These are phyloP conservation scores for Pelmatolapia mariae DNA, from an alignment of 2,113 vertebrate genomes.

Conservation along the genomic window DNA sequence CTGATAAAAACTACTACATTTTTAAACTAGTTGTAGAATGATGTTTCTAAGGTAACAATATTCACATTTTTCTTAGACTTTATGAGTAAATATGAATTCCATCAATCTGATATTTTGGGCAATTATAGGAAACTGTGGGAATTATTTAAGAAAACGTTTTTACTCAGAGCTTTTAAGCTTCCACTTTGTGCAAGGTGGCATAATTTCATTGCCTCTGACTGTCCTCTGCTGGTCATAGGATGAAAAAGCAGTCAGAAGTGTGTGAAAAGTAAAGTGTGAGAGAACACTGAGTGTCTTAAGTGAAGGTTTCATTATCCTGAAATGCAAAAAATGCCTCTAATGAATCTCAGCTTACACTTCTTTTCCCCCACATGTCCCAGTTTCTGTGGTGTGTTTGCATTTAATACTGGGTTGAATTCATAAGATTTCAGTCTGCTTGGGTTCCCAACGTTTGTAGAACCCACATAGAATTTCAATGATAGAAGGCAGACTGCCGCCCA, in stretches of 20 bases:
- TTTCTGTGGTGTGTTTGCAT: not conserved
- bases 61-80: not conserved
- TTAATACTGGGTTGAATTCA: not conserved
- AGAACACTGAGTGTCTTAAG: not conserved
- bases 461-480: not conserved
- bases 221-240: slow-evolving; percentile 10
- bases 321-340: not conserved
- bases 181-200: not conserved
- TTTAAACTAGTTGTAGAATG: not conserved
- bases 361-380: accelerated
- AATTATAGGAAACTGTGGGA: not conserved
- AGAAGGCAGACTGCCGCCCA: accelerated
- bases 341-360: not conserved
- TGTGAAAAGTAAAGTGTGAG: not conserved
- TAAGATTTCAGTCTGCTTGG: not conserved
- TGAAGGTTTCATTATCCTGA: not conserved
- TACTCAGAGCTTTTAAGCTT: accelerated
- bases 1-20: not conserved
- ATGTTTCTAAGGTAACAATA: not conserved
- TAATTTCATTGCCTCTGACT: not conserved
- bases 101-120: not conserved
- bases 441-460: accelerated
- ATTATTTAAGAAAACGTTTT: not conserved
- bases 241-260: not conserved
- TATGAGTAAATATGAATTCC: not conserved